phyloP scores from a whole-genome alignment of 2,797 vertebrate genomes.

The Myripristis murdjan region DNA sequence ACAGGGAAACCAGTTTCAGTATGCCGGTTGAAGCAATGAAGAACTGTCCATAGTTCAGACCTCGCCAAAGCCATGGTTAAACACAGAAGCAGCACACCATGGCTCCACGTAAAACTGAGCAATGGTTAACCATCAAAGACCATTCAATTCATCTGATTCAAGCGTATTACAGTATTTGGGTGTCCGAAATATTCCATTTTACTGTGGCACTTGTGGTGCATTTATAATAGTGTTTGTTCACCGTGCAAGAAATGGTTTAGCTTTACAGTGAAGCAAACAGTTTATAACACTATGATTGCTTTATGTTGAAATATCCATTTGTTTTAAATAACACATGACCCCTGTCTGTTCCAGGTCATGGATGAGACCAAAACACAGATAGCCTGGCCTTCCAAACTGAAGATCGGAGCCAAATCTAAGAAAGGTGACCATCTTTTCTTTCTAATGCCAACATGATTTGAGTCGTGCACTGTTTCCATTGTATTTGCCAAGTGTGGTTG shows the following conservation, averaged over 20 bases:
- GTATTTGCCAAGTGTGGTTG: not conserved
- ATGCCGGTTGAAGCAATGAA: constrained; percentile 2
- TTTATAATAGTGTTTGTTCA: not conserved
- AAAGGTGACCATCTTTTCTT: constrained; percentile 80
- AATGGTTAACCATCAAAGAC: not conserved
- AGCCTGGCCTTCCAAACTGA: constrained; percentile 89
- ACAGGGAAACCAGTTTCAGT: constrained; percentile 7
- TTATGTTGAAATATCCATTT: not conserved
- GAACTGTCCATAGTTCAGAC: constrained; percentile 32
- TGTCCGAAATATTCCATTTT: not conserved
- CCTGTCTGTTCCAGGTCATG: constrained; percentile 85
- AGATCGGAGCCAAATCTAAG: constrained; percentile 90
- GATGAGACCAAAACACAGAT: constrained; percentile 89
- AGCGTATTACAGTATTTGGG: not conserved
- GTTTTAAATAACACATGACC: not conserved
- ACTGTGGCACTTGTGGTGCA: not conserved
- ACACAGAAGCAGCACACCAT: constrained; percentile 1
- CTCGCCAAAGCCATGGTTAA: constrained; percentile 36
- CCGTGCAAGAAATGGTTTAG: not conserved
- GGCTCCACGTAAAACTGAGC: not conserved
- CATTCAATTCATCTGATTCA: not conserved
- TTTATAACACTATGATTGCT: too few species aligned
- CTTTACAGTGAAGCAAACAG: not conserved
- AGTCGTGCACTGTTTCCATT: not conserved
- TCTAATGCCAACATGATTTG: not conserved